A percentile compares a stretch with the other conserved stretches of the same genome.
phyloP scores from a whole-genome alignment of 2,888 invertebrate genomes.

The Callimorpha dominula region DNA sequence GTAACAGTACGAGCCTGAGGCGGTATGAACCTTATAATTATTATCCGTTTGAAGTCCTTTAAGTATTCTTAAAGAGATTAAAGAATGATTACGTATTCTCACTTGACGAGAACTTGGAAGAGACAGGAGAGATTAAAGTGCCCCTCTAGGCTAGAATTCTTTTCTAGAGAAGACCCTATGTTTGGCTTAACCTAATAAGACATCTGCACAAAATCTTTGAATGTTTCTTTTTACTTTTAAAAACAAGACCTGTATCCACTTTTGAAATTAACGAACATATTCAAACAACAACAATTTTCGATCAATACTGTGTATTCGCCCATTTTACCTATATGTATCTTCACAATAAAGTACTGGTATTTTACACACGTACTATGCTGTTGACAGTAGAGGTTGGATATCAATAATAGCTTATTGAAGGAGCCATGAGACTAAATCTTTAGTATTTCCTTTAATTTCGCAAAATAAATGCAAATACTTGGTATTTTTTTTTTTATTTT shows the following conservation, averaged over 20 bases:
- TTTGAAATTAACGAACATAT: too few relatives aligned
- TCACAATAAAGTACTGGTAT: too few relatives aligned
- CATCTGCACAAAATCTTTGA: background rate
- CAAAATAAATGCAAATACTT: too few relatives aligned
- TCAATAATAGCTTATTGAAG: too few relatives aligned
- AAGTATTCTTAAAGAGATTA: conserved; percentile 83
- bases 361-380: too few relatives aligned
- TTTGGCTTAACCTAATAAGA: conserved; percentile 1
- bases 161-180: conserved; percentile 20
- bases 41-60: conserved; percentile 74
- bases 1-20: conserved; percentile 25
- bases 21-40: conserved; percentile 56
- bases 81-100: conserved; percentile 83
- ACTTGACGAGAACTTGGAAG: conserved; percentile 61
- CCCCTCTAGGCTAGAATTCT: conserved; percentile 61
- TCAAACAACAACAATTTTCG: background rate
- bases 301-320: too few relatives aligned
- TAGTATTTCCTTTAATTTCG: too few relatives aligned
- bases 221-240: background rate
- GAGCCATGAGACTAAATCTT: too few relatives aligned
- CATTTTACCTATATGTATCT: too few relatives aligned
- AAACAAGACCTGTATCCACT: too few relatives aligned
- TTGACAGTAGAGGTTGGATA: too few relatives aligned
- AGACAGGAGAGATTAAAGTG: conserved; percentile 81
- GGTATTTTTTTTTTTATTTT: too few relatives aligned